Base-by-base conservation (phyloP, 2,797 vertebrate genomes). In the Coendou prehensilis region DNA sequence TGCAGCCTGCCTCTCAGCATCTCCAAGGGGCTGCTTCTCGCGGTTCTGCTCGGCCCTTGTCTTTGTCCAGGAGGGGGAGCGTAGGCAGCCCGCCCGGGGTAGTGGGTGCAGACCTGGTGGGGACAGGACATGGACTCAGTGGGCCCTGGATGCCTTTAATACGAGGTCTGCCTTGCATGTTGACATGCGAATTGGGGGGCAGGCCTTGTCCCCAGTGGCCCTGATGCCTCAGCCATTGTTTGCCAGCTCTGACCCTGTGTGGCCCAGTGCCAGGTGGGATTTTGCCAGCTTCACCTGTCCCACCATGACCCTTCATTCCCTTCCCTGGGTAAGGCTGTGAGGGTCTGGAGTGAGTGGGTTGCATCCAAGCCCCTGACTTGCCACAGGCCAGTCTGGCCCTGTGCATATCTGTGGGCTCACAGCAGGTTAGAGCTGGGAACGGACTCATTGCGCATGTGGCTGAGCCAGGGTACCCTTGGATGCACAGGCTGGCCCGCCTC, bases 41-140 rank as follows among this genome's bases (percentile, higher is more conserved):
- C 98, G 98, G 0, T 98, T 98, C 56, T 98, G 98, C 97, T 99
- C 99, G 0, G 97, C 99, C 97, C 99, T 99, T 47, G 99, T 98
- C 67, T 99, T 98, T 0, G 99, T 99, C 99, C 99, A 99, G 20
- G 99, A 99, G 0, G 99, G 99, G 3, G 99, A 99, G 92, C 99
- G 99, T 97, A 99, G 99, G 98, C 99, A 99, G 15, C 99, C 98
- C 0, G 99, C 98, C 95, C 99, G 98, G 18, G 99, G 98, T 82
- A 98, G 94, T 0, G 98, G 91, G 30, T 99, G 99, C 87, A 99
- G 99, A 98, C 99, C 99, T 99, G 97, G 10, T 5, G 81, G 84
- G 22, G 52, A 83, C 52, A 82, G 54, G 18, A 22, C 22, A 9
- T n/a, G 47, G 30, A 57, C 26, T 76, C 45, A 8, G 26, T 28